Evolutionary conservation across 2,113 vertebrate genomes (phyloP), one percentile per base, ranked within the genome.

Genomic region (Pagrus major): DNA sequence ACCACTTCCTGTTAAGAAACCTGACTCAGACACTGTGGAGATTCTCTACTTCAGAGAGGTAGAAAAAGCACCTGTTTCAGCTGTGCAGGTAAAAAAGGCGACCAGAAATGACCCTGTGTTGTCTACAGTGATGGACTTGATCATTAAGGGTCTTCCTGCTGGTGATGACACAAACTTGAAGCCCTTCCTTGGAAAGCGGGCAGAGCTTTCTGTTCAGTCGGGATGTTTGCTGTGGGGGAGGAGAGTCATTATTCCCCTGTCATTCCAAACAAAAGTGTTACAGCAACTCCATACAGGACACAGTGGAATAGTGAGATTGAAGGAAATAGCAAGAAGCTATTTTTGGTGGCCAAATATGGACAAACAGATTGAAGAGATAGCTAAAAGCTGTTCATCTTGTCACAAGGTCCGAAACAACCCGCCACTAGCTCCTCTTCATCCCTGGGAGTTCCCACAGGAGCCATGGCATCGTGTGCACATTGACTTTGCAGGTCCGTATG

Each of bases 31-130:
- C 1, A n/a, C n/a, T n/a, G n/a, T n/a, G n/a, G n/a, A n/a, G n/a
- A 72, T 83, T 1, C 20, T 69, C 46, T 76, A 70, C 56, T 70
- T 81, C 37, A 51, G 15, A 20, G n/a, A 80, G 14, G 42, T 67
- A 3, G 9, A 1, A 4, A 41, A 20, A 21, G 29, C 37, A 29
- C 78, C 78, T 49, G 54, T 74, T 23, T 51, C 70, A 4, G 42
- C 78, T 21, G n/a, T 20, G 0, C 25, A 55, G 9, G 27, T 70
- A 2, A 71, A 54, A 9, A 61, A 37, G 5, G 29, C 1, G 44
- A 70, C 55, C 0, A 6, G 10, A 6, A 51, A 47, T n/a, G 33
- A 78, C 12, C 39, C 76, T 3, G n/a, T 9, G 18, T 16, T 60
- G 15, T 60, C 65, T n/a, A n/a, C n/a, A n/a, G n/a, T n/a, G n/a